Conservation (phyloP, 2,888 invertebrate genomes). For the Octodonta nipae region DNA sequence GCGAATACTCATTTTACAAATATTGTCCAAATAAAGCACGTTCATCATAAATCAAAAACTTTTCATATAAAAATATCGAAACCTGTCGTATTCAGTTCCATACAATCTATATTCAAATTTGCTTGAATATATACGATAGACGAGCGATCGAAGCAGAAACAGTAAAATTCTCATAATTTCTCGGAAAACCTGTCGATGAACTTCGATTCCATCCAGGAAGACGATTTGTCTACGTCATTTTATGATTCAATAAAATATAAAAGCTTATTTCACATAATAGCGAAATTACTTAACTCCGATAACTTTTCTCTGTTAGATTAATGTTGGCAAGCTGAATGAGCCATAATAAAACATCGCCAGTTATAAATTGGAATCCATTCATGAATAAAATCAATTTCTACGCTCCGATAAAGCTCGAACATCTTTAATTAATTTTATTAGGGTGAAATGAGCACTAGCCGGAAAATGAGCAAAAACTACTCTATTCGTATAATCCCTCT, state of each 20-base stretch:
- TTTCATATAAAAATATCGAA: no score
- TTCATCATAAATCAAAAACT: no score
- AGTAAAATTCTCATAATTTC: no score
- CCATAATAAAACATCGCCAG: conserved; percentile 18
- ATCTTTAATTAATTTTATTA: conserved; percentile 17
- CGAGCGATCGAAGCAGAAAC: no score
- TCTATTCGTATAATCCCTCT: no score
- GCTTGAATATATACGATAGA: no score
- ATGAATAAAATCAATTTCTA: conserved; percentile 19
- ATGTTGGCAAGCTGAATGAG: conserved; percentile 13
- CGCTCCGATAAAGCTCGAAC: conserved; percentile 13
- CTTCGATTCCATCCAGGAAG: no score
- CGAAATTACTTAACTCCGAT: conserved; percentile 6
- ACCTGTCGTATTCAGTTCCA: no score
- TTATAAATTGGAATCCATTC: conserved; percentile 18
- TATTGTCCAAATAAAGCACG: no score
- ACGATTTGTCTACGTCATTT: conserved; percentile 1
- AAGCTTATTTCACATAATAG: conserved; percentile 7
- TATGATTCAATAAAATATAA: conserved; percentile 4
- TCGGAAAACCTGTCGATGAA: no score
- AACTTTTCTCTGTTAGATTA: conserved; percentile 12
- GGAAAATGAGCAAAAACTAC: conserved; percentile 5
- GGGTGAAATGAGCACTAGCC: conserved; percentile 6
- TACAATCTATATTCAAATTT: no score
- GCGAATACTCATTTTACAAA: no score